Base-by-base conservation (phyloP, 2,113 vertebrate genomes). In the Ptilorrhoa leucosticta region DNA sequence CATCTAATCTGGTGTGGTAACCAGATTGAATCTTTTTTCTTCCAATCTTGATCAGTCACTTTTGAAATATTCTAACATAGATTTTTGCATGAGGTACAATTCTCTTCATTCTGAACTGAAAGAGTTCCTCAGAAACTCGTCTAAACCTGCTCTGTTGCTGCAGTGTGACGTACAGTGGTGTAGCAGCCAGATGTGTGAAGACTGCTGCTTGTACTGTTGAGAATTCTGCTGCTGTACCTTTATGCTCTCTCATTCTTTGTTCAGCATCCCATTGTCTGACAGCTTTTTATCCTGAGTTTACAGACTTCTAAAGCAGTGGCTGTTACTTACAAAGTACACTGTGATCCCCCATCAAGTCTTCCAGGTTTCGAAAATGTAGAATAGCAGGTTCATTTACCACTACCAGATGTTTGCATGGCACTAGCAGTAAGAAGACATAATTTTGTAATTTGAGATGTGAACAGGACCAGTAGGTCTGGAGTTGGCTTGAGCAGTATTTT, bases 111-210 rank as follows among this genome's bases (percentile, higher is more conserved):
- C 15, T 33, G 58, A 56, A 69, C 18, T 42, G 64, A 63, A 44
- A 2, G 33, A 53, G 20, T 30, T 87, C 45, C 35, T 53, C 17
- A 35, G 58, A 68, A 54, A 54, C 35, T 27, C 28, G 11, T 33
- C 39, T 65, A n/a, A 66, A 68, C 61, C 20, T 69, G 30, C 27
- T 73, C 11, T 8, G 0, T 40, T 80, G 8, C 37, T 71, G 18
- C 7, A 3, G 2, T 48, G 16, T 61, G 39, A 26, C 1, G 0
- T 64, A 9, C 35, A 22, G 20, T 33, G 45, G 9, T 61, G 14
- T 44, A 40, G 60, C 78, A 57, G 40, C 10, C 33, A 71, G 47
- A 18, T 11, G 26, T 69, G 13, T 31, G 31, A 60, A 26, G 12
- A 8, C 45, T 58, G 8, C 28, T 66, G 51, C 47, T 57, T 48